A percentile compares a stretch with the other conserved stretches of the same genome.
Evolutionary conservation across 1,140 invertebrate species (phyloP).

Genomic region (Ceratosolen fusciceps): DNA sequence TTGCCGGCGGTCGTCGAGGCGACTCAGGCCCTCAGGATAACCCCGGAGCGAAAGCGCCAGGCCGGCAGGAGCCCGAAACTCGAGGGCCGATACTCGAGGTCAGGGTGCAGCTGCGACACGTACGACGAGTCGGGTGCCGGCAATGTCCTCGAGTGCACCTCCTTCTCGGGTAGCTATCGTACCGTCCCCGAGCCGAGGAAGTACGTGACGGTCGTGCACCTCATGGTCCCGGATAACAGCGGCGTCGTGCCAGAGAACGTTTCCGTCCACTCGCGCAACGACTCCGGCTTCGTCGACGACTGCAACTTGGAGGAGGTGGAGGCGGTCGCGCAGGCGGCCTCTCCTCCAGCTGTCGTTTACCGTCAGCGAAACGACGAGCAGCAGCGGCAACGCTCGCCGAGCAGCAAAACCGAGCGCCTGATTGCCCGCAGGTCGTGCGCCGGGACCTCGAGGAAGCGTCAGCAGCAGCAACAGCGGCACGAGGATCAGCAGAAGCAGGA

Average conservation of each 20-base stretch:
- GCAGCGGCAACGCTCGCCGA: constrained; percentile 43
- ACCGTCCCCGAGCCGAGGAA: constrained; percentile 7
- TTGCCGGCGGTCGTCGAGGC: constrained; percentile 48
- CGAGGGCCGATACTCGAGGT: background rate
- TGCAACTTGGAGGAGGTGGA: background rate
- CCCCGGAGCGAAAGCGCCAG: too few species aligned
- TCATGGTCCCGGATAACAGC: background rate
- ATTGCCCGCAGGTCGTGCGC: constrained; percentile 50
- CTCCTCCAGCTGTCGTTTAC: background rate
- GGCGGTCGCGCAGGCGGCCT: background rate
- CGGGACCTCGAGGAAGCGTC: constrained; percentile 19
- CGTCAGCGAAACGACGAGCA: background rate
- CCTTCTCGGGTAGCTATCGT: constrained; percentile 18
- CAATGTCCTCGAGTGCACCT: constrained; percentile 33
- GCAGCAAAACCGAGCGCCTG: constrained; percentile 53
- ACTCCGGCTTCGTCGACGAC: constrained; percentile 47
- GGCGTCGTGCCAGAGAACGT: background rate
- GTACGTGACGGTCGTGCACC: constrained; percentile 44
- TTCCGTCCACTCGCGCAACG: constrained; percentile 37
- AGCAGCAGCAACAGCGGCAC: constrained; percentile 30
- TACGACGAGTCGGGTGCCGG: background rate
- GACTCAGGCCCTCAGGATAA: constrained; percentile 33
- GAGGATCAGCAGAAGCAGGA: constrained; percentile 36
- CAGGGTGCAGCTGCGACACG: constrained; percentile 9
- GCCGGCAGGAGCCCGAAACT: background rate